A percentile compares a stretch with the other conserved stretches of the same genome.
phyloP scores from a whole-genome alignment of 2,113 vertebrate species.

The Lepisosteus osseus region DNA sequence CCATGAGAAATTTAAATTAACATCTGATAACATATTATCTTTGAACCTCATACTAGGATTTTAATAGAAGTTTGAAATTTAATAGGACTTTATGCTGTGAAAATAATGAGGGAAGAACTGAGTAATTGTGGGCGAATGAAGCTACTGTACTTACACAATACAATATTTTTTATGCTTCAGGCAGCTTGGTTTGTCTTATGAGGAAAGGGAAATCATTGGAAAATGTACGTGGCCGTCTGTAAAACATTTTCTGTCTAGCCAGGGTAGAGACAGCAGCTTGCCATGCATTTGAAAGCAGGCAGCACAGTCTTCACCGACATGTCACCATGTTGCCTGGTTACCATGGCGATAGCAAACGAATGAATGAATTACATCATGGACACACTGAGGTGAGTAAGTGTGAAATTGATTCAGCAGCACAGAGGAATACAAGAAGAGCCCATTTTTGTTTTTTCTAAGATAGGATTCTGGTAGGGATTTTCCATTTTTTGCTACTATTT shows the following conservation, averaged over 20 bases:
- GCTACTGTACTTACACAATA: too few relatives aligned
- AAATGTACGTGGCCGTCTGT: neutral
- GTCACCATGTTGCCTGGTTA: slow-evolving; percentile 77
- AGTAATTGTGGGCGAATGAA: too few relatives aligned
- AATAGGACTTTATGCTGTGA: too few relatives aligned
- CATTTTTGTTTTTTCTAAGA: slow-evolving; percentile 67
- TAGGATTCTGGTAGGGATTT: slow-evolving; percentile 68
- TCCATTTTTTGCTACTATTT: too few relatives aligned
- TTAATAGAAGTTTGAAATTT: too few relatives aligned
- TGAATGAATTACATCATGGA: slow-evolving; percentile 90
- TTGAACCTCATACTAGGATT: too few relatives aligned
- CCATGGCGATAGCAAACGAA: slow-evolving; percentile 84
- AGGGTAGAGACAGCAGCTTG: slow-evolving; percentile 29
- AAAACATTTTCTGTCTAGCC: neutral
- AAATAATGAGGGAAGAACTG: too few relatives aligned
- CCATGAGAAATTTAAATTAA: too few relatives aligned
- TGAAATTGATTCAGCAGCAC: slow-evolving; percentile 89
- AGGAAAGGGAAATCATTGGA: neutral
- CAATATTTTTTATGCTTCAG: neutral
- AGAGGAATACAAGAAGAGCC: slow-evolving; percentile 60
- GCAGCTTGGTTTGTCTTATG: neutral
- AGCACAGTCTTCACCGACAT: slow-evolving; percentile 46
- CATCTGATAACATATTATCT: too few relatives aligned
- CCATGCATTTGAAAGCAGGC: slow-evolving; percentile 39
- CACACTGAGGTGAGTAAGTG: slow-evolving; percentile 83